Percentiles rank a stretch among this genome's conserved stretches.
phyloP scores from a whole-genome alignment of 2,797 vertebrate genomes.

The Xiphorhynchus erythropygius region DNA sequence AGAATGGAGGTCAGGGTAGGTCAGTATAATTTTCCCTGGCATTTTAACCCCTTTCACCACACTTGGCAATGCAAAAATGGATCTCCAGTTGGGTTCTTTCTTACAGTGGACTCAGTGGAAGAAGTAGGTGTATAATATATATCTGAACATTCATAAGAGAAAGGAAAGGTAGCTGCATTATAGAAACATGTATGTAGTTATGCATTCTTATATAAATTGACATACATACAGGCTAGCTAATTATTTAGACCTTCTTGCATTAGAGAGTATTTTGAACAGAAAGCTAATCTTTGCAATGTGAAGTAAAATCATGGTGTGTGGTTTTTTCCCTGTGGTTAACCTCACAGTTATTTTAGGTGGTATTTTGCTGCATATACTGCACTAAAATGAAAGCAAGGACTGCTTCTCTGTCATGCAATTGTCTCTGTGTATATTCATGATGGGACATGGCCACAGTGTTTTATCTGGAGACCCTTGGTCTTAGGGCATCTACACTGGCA shows the following conservation, averaged over 20 bases:
- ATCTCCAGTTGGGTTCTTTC: not conserved
- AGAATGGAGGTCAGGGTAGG: not conserved
- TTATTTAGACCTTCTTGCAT: not conserved
- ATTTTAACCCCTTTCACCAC: not conserved
- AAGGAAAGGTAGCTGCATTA: not conserved
- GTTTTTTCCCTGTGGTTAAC: not conserved
- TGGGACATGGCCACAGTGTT: not conserved
- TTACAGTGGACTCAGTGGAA: not conserved
- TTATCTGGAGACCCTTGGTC: not conserved
- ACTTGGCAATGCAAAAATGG: not conserved
- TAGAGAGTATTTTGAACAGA: not conserved
- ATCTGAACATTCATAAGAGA: not conserved
- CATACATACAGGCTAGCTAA: not conserved
- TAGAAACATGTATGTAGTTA: not conserved
- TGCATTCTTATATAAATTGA: not conserved
- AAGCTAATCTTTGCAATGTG: not conserved
- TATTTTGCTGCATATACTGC: not conserved
- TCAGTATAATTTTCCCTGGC: not conserved
- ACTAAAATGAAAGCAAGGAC: not conserved
- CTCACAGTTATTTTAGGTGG: not conserved
- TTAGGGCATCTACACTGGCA: not conserved
- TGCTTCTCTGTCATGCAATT: not conserved
- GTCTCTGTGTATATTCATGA: not conserved
- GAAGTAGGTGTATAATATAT: not conserved
- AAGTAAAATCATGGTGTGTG: not conserved